Evolutionary conservation across 2,797 vertebrate species (phyloP).

Genomic region (Chaetophractus vellerosus): DNA sequence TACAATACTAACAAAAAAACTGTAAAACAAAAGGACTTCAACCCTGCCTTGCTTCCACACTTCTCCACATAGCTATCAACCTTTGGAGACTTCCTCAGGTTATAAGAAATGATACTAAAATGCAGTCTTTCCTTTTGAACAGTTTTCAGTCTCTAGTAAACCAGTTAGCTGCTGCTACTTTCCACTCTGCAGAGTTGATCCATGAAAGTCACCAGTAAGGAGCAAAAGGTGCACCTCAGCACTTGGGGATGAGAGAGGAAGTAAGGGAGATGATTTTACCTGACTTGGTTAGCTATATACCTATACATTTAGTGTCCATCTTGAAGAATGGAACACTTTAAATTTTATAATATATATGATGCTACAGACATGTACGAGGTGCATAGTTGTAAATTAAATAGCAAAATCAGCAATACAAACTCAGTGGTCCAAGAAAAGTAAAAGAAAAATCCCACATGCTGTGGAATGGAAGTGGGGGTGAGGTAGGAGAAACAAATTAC

Average conservation of each 20-base stretch:
- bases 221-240: background rate
- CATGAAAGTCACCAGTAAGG: background rate
- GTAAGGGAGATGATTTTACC: background rate
- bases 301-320: background rate
- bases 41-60: background rate
- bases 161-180: background rate
- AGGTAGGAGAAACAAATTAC: background rate
- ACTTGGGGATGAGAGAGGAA: background rate
- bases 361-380: background rate
- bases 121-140: background rate
- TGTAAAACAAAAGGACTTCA: slow-evolving; percentile 2
- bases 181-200: background rate
- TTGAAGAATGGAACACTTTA: background rate
- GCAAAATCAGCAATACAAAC: slow-evolving; percentile 36
- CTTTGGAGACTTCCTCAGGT: background rate
- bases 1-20: background rate
- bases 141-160: slow-evolving; percentile 2
- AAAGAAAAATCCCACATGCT: slow-evolving; percentile 19
- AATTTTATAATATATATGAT: slow-evolving; percentile 41
- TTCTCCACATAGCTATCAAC: background rate
- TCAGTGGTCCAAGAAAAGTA: background rate
- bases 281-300: background rate
- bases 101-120: slow-evolving; percentile 31
- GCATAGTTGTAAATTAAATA: slow-evolving; percentile 3
- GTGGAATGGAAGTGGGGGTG: background rate